Percentiles rank a stretch among this genome's conserved stretches.
phyloP scores from a whole-genome alignment of 2,888 invertebrate species.

The Eledona agricola region DNA sequence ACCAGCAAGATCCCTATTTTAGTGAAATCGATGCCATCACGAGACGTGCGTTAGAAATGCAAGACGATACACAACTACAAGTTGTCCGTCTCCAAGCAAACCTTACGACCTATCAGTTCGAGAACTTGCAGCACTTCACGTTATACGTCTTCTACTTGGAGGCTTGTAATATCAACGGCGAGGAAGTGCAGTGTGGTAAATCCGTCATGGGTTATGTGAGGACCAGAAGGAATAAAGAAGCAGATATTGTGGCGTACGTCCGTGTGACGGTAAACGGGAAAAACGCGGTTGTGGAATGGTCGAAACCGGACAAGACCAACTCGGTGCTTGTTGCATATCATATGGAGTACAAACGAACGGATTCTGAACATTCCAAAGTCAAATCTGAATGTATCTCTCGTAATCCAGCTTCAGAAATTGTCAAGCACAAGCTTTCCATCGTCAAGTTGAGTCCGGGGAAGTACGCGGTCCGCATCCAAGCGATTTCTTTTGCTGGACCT shows the following conservation, averaged over 20 bases:
- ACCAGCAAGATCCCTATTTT: background rate
- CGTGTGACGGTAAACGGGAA: conserved; percentile 39
- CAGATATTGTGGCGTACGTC: conserved; percentile 60
- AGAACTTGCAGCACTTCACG: conserved; percentile 67
- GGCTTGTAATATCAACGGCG: conserved; percentile 69
- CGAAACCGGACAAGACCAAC: conserved; percentile 71
- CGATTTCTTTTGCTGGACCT: conserved; percentile 69
- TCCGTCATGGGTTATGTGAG: conserved; percentile 62
- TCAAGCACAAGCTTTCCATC: conserved; percentile 44
- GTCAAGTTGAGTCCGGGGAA: conserved; percentile 65
- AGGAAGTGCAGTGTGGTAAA: conserved; percentile 64
- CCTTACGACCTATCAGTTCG: conserved; percentile 46
- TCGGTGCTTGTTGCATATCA: conserved; percentile 71
- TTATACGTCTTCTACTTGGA: conserved; percentile 69
- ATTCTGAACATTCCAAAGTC: conserved; percentile 57
- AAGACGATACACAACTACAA: background rate
- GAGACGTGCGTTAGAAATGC: too few species aligned
- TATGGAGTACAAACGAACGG: conserved; percentile 64
- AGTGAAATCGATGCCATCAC: too few species aligned
- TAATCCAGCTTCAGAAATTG: too few species aligned
- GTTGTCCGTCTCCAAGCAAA: conserved; percentile 30
- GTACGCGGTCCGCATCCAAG: conserved; percentile 68
- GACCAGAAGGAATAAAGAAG: conserved; percentile 60
- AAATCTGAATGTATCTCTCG: conserved; percentile 65
- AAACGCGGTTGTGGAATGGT: conserved; percentile 64